Evolutionary conservation across 2,113 vertebrate species (phyloP), one percentile per base, ranked within the genome.

Genomic region (Aix galericulata): DNA sequence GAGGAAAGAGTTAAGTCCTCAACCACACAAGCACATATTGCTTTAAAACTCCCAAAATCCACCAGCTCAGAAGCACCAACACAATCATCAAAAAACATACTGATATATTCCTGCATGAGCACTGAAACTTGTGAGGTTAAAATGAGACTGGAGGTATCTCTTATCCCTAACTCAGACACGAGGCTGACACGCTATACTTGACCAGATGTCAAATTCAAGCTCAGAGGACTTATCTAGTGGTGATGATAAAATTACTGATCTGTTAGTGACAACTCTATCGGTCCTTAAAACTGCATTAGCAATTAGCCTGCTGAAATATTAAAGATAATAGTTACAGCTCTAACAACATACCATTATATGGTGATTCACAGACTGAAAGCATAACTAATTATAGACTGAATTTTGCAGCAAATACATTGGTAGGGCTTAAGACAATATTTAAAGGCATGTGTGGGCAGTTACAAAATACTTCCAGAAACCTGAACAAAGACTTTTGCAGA

Each of bases 401-500:
- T 95, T 95, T 89, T 91, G 23, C 77, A 92, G 83, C 53, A 76
- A 86, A 32, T 66, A 95, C 53, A 58, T 58, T 34, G 62, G 15
- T 82, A 46, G 36, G 34, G 31, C 52, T 93, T 58, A 67, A 91
- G 36, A 93, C 81, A 87, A 15, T 67, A 71, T 92, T 92, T 80
- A 88, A 93, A 96, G 50, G 50, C 40, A 69, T 59, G 78, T 71
- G 94, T 96, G 81, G 94, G 92, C 83, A 91, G 71, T 71, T 77
- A 84, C 27, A 92, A 95, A 96, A 58, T 56, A 59, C 77, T 93
- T 92, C 66, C 71, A 95, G 81, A 91, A 96, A 87, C 6, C 77
- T 36, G 88, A 96, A 96, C 86, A 87, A 95, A 92, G 77, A 60
- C 18, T 89, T 93, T 77, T 82, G 62, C 86, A 85, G 85, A 80